phyloP scores from a whole-genome alignment of 2,888 invertebrate genomes.

The Pristionchus arcanus region DNA sequence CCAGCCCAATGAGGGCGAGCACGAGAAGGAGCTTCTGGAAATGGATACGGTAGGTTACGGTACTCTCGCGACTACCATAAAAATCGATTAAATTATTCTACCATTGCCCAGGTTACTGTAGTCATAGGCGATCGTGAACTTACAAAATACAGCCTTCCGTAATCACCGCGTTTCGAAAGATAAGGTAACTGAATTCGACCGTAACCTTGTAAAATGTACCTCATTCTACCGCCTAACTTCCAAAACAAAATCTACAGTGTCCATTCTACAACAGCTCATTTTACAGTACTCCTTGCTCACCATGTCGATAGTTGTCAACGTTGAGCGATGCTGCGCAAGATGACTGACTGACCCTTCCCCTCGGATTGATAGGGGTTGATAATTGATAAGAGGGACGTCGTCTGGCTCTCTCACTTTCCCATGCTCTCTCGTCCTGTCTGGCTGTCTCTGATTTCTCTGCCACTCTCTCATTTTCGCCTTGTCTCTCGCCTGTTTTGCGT shows the following conservation, averaged over 20 bases:
- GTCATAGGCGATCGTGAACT: no score
- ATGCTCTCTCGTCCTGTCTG: background rate
- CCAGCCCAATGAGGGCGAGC: background rate
- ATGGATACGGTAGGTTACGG: background rate
- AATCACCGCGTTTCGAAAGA: no score
- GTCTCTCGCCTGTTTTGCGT: background rate
- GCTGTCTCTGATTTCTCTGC: background rate
- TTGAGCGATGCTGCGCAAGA: background rate
- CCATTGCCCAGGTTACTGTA: no score
- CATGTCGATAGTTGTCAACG: constrained; percentile 1
- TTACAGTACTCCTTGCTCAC: background rate
- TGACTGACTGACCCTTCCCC: constrained; percentile 27
- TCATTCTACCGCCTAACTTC: no score
- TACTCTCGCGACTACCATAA: background rate
- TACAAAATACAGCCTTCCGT: no score
- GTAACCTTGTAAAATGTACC: no score
- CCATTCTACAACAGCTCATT: no score
- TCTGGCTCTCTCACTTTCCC: background rate
- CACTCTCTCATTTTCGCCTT: background rate
- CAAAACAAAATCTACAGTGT: no score
- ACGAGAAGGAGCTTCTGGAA: constrained; percentile 25
- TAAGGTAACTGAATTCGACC: no score
- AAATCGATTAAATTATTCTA: no score
- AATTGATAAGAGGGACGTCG: background rate
- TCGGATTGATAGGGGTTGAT: background rate